Evolutionary conservation across 2,113 vertebrate genomes (phyloP).

Genomic region (Chiloscyllium plagiosum): DNA sequence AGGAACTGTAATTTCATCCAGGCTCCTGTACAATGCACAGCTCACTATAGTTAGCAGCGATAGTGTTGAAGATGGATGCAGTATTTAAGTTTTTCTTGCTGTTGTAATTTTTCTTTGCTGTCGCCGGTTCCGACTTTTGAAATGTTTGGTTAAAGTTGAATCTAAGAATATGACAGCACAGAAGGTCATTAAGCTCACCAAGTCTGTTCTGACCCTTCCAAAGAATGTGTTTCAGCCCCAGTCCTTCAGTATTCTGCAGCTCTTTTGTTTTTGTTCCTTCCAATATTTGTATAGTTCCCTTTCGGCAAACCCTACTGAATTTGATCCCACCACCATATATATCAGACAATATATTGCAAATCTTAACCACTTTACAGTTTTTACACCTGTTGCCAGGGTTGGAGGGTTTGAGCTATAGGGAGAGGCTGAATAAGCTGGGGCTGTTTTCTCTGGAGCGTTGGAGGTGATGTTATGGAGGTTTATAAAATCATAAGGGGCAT

Average conservation of each 20-base stretch:
- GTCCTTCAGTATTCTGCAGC: neutral
- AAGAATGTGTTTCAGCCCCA: neutral
- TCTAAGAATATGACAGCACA: neutral
- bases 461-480: too few species aligned
- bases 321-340: neutral
- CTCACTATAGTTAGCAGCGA: neutral
- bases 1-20: neutral
- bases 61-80: too few species aligned
- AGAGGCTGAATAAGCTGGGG: too few species aligned
- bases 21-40: neutral
- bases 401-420: too few species aligned
- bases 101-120: neutral
- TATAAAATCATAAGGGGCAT: too few species aligned
- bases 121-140: neutral
- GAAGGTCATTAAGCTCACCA: too few species aligned
- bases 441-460: too few species aligned
- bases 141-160: neutral
- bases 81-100: too few species aligned
- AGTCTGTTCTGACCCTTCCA: neutral
- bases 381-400: too few species aligned
- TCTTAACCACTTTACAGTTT: neutral
- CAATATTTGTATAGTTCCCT: neutral
- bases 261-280: neutral
- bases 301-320: neutral
- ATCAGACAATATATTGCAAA: neutral